Evolutionary conservation across 2,113 vertebrate species (phyloP).

Genomic region (Prionailurus bengalensis): DNA sequence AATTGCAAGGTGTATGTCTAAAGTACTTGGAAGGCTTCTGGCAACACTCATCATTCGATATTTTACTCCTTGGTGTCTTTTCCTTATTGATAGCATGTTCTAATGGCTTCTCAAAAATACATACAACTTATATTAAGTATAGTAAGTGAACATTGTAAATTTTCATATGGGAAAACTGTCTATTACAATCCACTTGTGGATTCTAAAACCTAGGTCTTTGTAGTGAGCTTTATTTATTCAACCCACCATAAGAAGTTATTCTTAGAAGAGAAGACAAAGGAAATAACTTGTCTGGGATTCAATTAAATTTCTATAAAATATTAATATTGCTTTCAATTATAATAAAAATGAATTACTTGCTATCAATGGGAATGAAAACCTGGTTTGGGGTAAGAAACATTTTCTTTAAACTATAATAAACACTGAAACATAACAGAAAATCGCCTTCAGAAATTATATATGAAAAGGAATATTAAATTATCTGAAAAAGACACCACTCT

Average conservation of each 20-base stretch:
- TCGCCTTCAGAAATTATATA: constrained; percentile 54
- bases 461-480: constrained; percentile 58
- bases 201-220: constrained; percentile 43
- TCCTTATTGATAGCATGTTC: background rate
- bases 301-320: constrained; percentile 66
- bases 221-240: constrained; percentile 54
- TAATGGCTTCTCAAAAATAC: constrained; percentile 1
- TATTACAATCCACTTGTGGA: constrained; percentile 11
- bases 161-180: constrained; percentile 25
- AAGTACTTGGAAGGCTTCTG: constrained; percentile 46
- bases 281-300: constrained; percentile 49
- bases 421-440: constrained; percentile 64
- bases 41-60: background rate
- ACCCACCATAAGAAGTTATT: background rate
- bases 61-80: background rate
- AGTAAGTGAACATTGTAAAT: background rate
- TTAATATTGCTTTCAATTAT: constrained; percentile 71
- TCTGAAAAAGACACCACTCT: background rate
- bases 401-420: constrained; percentile 49
- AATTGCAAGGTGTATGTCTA: constrained; percentile 60
- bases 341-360: constrained; percentile 69
- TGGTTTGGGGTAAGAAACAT: constrained; percentile 51
- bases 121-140: background rate
- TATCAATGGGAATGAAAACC: constrained; percentile 45
- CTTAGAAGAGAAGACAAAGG: constrained; percentile 53